Evolutionary conservation across 2,888 invertebrate species (phyloP).

Genomic region (Apomyelois bistriatella): DNA sequence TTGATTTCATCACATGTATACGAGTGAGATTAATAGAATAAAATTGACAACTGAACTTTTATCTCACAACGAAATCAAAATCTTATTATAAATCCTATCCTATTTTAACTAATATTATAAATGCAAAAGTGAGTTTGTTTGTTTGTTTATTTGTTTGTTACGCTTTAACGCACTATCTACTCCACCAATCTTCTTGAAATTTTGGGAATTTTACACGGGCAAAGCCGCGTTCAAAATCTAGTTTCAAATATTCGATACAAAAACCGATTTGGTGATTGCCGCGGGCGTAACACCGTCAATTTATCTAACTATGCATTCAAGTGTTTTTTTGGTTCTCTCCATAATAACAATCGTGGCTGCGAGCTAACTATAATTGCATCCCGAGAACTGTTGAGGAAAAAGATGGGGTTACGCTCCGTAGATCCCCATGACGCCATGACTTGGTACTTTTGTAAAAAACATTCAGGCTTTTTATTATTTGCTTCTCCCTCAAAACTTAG

Average conservation of each 20-base stretch:
- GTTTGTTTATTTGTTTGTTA: too few relatives aligned
- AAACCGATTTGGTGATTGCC: slow-evolving; percentile 17
- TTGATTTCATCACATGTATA: too few relatives aligned
- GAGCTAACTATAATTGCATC: slow-evolving; percentile 63
- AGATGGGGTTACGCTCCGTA: slow-evolving; percentile 61
- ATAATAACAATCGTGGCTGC: slow-evolving; percentile 41
- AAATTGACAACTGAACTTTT: too few relatives aligned
- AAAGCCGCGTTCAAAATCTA: too few relatives aligned
- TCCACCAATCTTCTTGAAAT: too few relatives aligned
- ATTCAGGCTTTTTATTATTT: slow-evolving; percentile 14
- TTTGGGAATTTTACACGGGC: too few relatives aligned
- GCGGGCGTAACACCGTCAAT: slow-evolving; percentile 34
- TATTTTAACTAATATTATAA: too few relatives aligned
- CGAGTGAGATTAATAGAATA: too few relatives aligned
- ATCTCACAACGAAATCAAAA: too few relatives aligned
- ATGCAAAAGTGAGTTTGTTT: too few relatives aligned
- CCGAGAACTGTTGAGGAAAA: slow-evolving; percentile 66
- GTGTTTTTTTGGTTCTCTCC: slow-evolving; percentile 43
- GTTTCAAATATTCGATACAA: neutral
- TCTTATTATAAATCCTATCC: too few relatives aligned
- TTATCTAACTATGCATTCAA: slow-evolving; percentile 31
- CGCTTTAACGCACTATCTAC: too few relatives aligned
- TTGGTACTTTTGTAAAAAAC: slow-evolving; percentile 51
- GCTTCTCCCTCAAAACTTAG: slow-evolving; percentile 35
- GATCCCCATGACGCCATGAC: slow-evolving; percentile 64